phyloP scores from a whole-genome alignment of 2,113 vertebrate species.

The Ondatra zibethicus region DNA sequence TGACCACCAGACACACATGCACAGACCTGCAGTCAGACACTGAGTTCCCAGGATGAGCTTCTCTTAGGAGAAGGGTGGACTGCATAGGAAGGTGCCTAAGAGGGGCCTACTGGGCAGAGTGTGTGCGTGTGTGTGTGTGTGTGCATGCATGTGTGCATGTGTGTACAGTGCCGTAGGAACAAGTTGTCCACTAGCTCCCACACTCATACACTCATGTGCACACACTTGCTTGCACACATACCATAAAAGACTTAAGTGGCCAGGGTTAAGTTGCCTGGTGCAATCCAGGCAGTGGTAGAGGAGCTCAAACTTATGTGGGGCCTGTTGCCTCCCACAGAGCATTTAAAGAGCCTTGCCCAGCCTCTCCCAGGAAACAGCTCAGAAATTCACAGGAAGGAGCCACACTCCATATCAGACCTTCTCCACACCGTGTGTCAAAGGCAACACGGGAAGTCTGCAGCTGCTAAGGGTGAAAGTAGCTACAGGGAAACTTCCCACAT shows the following conservation, averaged over 20 bases:
- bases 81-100: accelerated
- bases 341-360: not conserved
- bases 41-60: not conserved
- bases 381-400: not conserved
- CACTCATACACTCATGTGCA: not conserved
- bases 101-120: not conserved
- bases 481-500: not conserved
- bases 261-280: not conserved
- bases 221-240: not conserved
- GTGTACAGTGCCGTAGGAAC: not conserved
- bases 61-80: not conserved
- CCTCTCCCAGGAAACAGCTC: not conserved
- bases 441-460: not conserved
- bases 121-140: not conserved
- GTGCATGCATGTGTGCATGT: not conserved
- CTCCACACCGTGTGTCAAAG: accelerated
- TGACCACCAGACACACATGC: not conserved
- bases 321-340: not conserved
- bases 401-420: not conserved
- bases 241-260: not conserved
- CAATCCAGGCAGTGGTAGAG: not conserved
- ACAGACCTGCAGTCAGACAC: not conserved
- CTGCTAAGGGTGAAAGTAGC: not conserved
- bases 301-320: not conserved
- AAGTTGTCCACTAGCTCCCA: not conserved